These are phyloP conservation scores for Antennarius maculatus DNA, from an alignment of 2,797 vertebrate genomes.

Conservation along the genomic window DNA sequence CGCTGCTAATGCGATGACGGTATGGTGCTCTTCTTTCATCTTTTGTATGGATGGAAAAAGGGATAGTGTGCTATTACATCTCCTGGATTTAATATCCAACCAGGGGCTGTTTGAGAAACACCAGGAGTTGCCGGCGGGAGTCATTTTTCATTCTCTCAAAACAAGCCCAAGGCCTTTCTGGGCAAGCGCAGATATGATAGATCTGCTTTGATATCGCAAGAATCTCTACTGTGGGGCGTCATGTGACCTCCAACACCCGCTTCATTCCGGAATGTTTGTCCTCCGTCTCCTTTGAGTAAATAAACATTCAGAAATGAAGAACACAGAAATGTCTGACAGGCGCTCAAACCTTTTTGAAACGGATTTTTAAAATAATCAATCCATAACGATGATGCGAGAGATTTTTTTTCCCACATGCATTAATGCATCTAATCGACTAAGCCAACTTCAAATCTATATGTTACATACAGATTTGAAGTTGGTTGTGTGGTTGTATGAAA, in stretches of 20 bases:
- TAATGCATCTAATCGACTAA: neutral
- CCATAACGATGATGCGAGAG: neutral
- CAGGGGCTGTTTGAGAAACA: neutral
- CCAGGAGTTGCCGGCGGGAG: neutral
- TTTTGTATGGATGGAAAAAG: neutral
- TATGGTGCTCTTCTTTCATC: neutral
- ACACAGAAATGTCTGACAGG: neutral
- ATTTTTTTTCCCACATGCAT: neutral
- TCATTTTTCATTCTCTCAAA: neutral
- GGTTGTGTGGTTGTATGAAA: neutral
- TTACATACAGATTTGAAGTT: neutral
- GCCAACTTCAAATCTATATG: neutral
- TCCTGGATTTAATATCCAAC: constrained; percentile 4
- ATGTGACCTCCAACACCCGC: neutral
- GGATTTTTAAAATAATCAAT: neutral
- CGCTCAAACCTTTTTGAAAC: no score
- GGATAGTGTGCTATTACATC: neutral
- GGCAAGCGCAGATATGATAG: neutral
- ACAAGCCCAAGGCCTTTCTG: neutral
- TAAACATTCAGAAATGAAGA: neutral
- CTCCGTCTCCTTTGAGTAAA: neutral
- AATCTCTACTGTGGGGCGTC: neutral
- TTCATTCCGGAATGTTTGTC: neutral
- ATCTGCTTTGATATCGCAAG: no score
- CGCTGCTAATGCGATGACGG: neutral